Base-by-base conservation (phyloP, 2,113 vertebrate genomes). In the Nematolebias whitei region DNA sequence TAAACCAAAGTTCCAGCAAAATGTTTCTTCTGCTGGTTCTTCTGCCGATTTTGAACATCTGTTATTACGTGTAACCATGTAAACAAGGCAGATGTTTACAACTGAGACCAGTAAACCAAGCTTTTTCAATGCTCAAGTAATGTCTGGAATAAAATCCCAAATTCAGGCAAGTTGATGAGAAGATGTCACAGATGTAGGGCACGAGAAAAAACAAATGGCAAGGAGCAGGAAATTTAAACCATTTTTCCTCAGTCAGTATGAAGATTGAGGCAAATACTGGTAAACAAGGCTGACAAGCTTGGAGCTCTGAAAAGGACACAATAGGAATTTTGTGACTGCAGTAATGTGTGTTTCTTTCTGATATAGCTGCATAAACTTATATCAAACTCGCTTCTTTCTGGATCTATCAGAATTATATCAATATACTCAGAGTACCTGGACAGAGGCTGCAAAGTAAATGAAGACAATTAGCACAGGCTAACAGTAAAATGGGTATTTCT, bases 131-230 rank as follows among this genome's bases (percentile, higher is more conserved):
- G n/a, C 52, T 38, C 32, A 38, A 20, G 19, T 39, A 22, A 38
- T 55, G 52, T n/a, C 52, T 55, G 52, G 52, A 55, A 55, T 39
- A 38, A 55, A 55, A 55, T 38, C 32, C 52, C 29, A 39, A 55
- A 39, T 20, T 38, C 32, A 38, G 18, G 38, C 32, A 4, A 38
- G 26, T 35, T 54, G 29, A 38, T 54, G 52, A 32, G 52, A 26
- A 38, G n/a, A 20, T 39, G 52, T 55, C 32, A 53, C 32, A 55
- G 3, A 55, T 55, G 52, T 55, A 19, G 19, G 32, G n/a, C 52
- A 39, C 32, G 19, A 20, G 32, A 55, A 39, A n/a, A 38, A 38
- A 55, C 35, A 7, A 55, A 55, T 38, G 20, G 32, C 32, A 55
- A n/a, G 2, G 19, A 39, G 19, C 2, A 20, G 11, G 3, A 39